Evolutionary conservation across 2,113 vertebrate genomes (phyloP).

Genomic region (Macaca nemestrina): DNA sequence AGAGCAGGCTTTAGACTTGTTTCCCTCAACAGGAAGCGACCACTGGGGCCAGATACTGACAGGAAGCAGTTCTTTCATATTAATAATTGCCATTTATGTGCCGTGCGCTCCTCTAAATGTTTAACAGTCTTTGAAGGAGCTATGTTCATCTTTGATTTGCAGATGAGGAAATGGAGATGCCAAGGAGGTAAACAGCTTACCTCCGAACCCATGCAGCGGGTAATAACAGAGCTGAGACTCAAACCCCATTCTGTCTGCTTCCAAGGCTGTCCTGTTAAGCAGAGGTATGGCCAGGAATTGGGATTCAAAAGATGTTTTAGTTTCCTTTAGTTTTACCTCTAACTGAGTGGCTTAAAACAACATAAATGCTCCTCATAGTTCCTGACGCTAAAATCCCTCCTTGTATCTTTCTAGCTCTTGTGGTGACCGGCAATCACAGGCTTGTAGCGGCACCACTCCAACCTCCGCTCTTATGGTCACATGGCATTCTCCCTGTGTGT

Average conservation of each 20-base stretch:
- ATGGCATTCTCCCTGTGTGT: background rate
- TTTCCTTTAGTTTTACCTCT: background rate
- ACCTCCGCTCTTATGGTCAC: background rate
- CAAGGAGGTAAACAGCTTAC: background rate
- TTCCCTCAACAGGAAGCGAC: background rate
- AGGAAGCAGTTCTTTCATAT: background rate
- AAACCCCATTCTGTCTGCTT: background rate
- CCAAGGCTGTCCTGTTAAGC: background rate
- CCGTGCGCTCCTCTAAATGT: background rate
- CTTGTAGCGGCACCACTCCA: accelerated
- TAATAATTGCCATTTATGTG: background rate
- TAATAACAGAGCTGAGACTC: background rate
- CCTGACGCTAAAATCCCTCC: background rate
- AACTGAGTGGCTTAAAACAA: background rate
- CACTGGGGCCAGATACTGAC: background rate
- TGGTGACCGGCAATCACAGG: background rate
- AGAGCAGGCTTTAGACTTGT: background rate
- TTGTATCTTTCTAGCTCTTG: background rate
- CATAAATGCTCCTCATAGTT: background rate
- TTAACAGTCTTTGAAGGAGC: background rate
- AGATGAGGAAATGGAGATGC: background rate
- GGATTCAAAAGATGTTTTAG: background rate
- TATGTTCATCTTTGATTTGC: background rate
- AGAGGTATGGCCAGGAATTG: background rate
- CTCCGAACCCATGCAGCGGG: accelerated